Base-by-base conservation (phyloP, 2,113 vertebrate species). In the Halcyon senegalensis region DNA sequence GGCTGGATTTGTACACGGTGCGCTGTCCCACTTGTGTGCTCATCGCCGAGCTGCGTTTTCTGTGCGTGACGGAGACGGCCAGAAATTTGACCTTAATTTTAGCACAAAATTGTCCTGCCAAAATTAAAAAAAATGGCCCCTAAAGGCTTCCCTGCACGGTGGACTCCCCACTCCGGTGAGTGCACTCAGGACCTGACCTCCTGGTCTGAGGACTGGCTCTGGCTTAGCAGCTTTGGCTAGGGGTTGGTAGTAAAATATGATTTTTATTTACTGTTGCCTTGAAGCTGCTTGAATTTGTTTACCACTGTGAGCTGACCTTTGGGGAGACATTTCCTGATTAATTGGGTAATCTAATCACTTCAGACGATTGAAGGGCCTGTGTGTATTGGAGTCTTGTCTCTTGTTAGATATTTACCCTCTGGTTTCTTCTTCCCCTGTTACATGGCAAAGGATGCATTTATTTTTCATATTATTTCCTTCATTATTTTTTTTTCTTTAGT, bases 1-100 rank as follows among this genome's bases (percentile, higher is more conserved):
- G 12, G 37, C 70, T 51, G 58, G 74, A 3, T 82, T 14, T 20
- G 12, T n/a, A 9, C 58, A 21, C 48, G 27, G 11, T 7, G 30
- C 4, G 0, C 58, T 5, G 16, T 33, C 72, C 58, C 24, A 2
- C 64, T 78, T 1, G 5, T 20, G 8, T 48, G 69, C 39, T 28
- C 44, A 5, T 20, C 25, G 51, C 44, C 39, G 18, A 14, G 37
- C 31, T 35, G 3, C 1, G 0, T 58, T 74, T 63, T 74, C 68
- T 3, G 3, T 10, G 16, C 17, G 4, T 1, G 8, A 24, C 35
- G 20, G 50, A 20, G 16, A 21, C 1, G 0, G 16, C 27, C 44
- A 19, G 51, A 77, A 62, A 55, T 23, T 14, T 56, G 33, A 43
- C 63, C 24, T 82, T 72, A 6, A 51, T 64, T 51, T 80, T n/a